Percentiles rank a stretch among this genome's conserved stretches.
Evolutionary conservation across 2,888 invertebrate species (phyloP).

Genomic region (Ophonus ardosiacus): DNA sequence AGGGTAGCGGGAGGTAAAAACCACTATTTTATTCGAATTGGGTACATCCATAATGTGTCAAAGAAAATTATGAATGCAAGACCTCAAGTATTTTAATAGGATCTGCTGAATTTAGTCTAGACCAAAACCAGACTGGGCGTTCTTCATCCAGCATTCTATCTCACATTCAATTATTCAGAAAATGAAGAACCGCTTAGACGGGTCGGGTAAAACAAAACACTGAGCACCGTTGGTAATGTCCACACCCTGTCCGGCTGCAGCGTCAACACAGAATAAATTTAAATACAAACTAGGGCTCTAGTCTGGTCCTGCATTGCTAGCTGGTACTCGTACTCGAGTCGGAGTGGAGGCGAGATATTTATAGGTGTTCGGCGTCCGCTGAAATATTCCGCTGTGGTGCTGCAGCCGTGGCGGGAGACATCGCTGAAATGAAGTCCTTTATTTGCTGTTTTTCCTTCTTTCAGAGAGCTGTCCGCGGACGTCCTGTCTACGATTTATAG

Average conservation of each 20-base stretch:
- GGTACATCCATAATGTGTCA: too few relatives aligned
- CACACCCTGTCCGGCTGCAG: constrained; percentile 6
- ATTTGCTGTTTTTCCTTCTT: constrained; percentile 46
- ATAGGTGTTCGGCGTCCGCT: constrained; percentile 20
- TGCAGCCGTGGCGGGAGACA: neutral
- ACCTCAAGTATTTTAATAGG: too few relatives aligned
- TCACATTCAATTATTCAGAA: neutral
- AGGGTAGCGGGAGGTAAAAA: too few relatives aligned
- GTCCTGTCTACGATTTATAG: constrained; percentile 31
- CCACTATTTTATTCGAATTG: too few relatives aligned
- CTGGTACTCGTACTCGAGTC: neutral
- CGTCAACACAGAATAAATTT: constrained; percentile 50
- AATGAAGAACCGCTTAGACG: neutral
- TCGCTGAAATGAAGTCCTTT: constrained; percentile 41
- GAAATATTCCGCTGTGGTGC: constrained; percentile 21
- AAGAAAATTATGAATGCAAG: too few relatives aligned
- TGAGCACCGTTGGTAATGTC: constrained; percentile 8
- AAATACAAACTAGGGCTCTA: constrained; percentile 40
- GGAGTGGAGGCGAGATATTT: constrained; percentile 26
- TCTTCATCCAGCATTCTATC: neutral
- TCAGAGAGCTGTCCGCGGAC: constrained; percentile 18
- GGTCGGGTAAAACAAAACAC: neutral
- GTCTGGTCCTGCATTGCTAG: neutral
- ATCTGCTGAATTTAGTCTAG: too few relatives aligned
- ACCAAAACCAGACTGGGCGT: too few relatives aligned